A percentile compares a stretch with the other conserved stretches of the same genome.
Conservation (phyloP, 2,888 invertebrate genomes). For the Stenchaetothrips biformis region DNA sequence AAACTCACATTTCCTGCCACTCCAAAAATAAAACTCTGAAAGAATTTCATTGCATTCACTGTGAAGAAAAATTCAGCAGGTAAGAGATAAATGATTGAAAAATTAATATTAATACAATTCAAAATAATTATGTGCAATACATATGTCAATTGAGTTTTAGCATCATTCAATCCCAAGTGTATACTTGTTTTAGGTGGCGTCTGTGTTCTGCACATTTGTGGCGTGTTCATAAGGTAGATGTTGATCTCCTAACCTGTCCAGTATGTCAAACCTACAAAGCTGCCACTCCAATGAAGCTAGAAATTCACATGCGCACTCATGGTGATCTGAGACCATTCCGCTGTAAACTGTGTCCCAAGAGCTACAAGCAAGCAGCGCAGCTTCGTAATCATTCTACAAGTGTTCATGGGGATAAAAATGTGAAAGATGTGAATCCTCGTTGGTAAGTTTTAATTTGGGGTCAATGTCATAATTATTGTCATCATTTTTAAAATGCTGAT, state of each 20-base stretch:
- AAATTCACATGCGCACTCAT: conserved; percentile 36
- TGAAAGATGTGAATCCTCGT: conserved; percentile 35
- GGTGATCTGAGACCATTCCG: conserved; percentile 35
- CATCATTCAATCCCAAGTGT: conserved; percentile 42
- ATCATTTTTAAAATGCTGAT: background rate
- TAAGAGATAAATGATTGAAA: background rate
- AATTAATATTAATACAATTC: background rate
- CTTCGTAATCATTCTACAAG: conserved; percentile 56
- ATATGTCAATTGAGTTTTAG: conserved; percentile 34
- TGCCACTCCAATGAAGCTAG: conserved; percentile 41
- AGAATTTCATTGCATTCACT: conserved; percentile 37
- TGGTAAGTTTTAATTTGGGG: conserved; percentile 34
- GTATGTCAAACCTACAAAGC: conserved; percentile 54
- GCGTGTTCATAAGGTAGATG: conserved; percentile 59
- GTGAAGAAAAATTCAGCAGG: conserved; percentile 34
- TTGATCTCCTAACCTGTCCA: conserved; percentile 56
- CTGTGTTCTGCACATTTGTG: conserved; percentile 64
- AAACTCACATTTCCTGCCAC: conserved; percentile 36
- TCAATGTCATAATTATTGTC: background rate
- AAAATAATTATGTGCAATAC: background rate
- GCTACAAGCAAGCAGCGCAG: conserved; percentile 59
- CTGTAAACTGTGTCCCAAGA: conserved; percentile 46
- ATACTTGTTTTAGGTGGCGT: conserved; percentile 59
- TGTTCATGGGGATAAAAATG: conserved; percentile 47
- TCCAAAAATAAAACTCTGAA: conserved; percentile 26